Evolutionary conservation across 2,113 vertebrate genomes (phyloP).

Genomic region (Penelope pileata): DNA sequence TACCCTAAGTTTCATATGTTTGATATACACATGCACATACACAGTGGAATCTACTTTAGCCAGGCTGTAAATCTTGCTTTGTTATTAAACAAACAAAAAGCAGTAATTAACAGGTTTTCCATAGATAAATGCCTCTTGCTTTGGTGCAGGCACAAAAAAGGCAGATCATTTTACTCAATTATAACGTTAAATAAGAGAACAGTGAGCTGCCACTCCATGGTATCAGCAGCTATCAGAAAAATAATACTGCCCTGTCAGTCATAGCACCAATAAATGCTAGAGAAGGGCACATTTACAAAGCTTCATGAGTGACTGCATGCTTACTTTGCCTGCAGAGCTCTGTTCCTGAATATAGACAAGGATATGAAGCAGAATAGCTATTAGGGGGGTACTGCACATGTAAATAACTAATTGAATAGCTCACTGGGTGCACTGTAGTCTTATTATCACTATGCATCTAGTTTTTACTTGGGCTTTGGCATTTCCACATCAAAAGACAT

Average conservation of each 20-base stretch:
- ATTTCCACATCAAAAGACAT: slow-evolving; percentile 10
- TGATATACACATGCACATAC: background rate
- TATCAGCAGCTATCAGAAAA: slow-evolving; percentile 12
- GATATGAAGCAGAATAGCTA: background rate
- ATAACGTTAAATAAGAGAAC: background rate
- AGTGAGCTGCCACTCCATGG: background rate
- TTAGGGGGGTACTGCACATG: background rate
- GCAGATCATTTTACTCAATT: slow-evolving; percentile 2
- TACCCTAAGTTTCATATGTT: background rate
- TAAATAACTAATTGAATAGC: background rate
- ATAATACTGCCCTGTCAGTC: background rate
- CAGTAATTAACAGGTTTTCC: background rate
- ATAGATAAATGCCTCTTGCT: background rate
- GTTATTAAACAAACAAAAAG: background rate
- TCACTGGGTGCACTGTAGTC: background rate
- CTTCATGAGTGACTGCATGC: background rate
- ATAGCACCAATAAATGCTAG: background rate
- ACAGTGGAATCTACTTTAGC: background rate
- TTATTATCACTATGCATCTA: background rate
- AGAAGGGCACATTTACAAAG: background rate
- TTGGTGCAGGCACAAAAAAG: background rate
- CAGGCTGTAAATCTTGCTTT: background rate
- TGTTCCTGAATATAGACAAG: background rate
- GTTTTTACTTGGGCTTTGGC: background rate
- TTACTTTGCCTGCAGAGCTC: background rate